These are phyloP conservation scores for Panurus biarmicus DNA, from an alignment of 2,113 vertebrate genomes.

Conservation along the genomic window DNA sequence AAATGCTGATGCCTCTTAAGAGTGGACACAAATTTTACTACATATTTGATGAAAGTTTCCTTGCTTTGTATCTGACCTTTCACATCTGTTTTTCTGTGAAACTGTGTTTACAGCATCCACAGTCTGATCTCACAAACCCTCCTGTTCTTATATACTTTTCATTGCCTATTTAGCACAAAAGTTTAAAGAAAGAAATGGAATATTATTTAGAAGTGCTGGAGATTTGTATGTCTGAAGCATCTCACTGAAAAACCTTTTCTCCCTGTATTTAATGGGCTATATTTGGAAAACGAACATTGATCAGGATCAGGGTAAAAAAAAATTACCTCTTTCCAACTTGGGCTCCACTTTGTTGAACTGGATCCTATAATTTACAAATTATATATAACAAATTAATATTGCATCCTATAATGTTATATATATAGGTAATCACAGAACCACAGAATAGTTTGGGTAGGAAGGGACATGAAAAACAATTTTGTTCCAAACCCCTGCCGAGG, in stretches of 20 bases:
- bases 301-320: background rate
- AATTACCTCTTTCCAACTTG: background rate
- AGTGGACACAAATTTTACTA: background rate
- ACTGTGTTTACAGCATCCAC: background rate
- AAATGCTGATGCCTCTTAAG: accelerated
- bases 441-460: background rate
- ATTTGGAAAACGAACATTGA: background rate
- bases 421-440: background rate
- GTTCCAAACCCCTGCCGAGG: background rate
- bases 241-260: background rate
- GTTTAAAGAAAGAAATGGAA: background rate
- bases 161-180: background rate
- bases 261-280: background rate
- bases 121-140: background rate
- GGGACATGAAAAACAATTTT: background rate
- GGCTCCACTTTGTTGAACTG: background rate
- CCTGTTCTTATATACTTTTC: background rate
- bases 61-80: background rate
- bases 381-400: background rate
- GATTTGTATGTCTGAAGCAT: background rate
- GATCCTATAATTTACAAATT: background rate
- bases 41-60: background rate
- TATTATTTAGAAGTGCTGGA: background rate
- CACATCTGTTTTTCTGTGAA: background rate
- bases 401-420: background rate